A percentile compares a stretch with the other conserved stretches of the same genome.
phyloP scores from a whole-genome alignment of 1,140 invertebrate genomes.

The Popillia japonica region DNA sequence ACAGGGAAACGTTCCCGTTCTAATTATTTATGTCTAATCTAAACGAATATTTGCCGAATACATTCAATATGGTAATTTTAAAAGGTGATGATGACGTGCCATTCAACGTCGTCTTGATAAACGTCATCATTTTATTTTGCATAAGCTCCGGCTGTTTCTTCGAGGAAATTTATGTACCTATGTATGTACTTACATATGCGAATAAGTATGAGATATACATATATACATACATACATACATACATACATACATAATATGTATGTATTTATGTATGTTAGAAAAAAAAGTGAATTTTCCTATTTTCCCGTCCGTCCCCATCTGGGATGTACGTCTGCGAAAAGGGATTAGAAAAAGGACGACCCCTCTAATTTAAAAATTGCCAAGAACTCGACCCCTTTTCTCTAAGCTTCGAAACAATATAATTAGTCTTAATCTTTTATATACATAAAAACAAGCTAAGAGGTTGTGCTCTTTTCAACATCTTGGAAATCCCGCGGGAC shows the following conservation, averaged over 20 bases:
- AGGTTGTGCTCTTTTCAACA: conserved; percentile 3
- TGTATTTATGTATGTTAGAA: too few species aligned
- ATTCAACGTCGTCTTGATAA: background rate
- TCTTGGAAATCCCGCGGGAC: background rate
- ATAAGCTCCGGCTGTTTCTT: too few species aligned
- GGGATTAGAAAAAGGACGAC: too few species aligned
- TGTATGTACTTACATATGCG: too few species aligned
- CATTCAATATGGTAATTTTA: background rate
- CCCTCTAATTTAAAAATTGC: too few species aligned
- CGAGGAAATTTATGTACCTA: too few species aligned
- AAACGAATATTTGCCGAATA: background rate
- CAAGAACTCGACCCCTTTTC: background rate
- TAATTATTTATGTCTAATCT: background rate
- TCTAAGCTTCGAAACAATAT: conserved; percentile 38
- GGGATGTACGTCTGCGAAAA: too few species aligned
- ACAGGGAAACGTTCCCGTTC: background rate
- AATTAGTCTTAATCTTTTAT: conserved; percentile 42
- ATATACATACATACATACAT: too few species aligned
- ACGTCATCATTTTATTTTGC: conserved; percentile 2
- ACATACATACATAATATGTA: too few species aligned
- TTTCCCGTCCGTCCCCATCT: too few species aligned
- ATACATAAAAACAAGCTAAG: conserved; percentile 39
- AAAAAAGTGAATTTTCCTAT: too few species aligned
- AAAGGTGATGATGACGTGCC: background rate
- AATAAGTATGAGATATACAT: too few species aligned